These are phyloP conservation scores for Andrena praecox DNA, from an alignment of 2,888 invertebrate species.

Conservation along the genomic window DNA sequence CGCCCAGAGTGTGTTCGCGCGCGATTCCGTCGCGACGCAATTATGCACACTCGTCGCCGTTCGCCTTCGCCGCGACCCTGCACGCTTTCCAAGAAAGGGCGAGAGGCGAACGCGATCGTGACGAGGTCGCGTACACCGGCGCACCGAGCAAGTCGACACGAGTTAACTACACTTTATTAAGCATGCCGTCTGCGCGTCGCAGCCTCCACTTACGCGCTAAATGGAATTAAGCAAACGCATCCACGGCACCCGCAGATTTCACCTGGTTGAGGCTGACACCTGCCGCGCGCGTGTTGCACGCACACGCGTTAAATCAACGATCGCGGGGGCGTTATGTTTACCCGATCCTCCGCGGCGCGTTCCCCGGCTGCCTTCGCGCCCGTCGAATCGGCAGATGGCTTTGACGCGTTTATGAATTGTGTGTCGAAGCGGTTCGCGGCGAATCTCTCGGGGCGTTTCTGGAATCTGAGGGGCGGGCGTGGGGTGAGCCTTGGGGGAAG, in stretches of 20 bases:
- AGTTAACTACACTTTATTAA: constrained; percentile 80
- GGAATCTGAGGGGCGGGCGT: too few species aligned
- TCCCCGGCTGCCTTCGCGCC: not conserved
- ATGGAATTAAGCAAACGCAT: constrained; percentile 80
- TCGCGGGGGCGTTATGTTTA: constrained; percentile 51
- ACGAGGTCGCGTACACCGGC: constrained; percentile 64
- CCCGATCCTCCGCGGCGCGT: constrained; percentile 18
- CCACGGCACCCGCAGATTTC: constrained; percentile 54
- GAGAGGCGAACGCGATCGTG: constrained; percentile 71
- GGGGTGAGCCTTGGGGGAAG: too few species aligned
- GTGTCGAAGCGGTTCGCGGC: too few species aligned
- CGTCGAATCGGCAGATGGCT: too few species aligned
- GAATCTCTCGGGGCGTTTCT: too few species aligned
- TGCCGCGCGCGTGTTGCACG: constrained; percentile 50
- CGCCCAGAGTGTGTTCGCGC: not conserved
- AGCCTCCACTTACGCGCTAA: constrained; percentile 77
- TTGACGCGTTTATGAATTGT: too few species aligned
- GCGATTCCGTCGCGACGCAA: constrained; percentile 61
- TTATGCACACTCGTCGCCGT: constrained; percentile 59
- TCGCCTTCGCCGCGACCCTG: constrained; percentile 13
- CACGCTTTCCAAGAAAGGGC: constrained; percentile 50
- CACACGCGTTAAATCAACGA: constrained; percentile 49
- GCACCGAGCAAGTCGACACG: constrained; percentile 46
- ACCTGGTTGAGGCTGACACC: constrained; percentile 61
- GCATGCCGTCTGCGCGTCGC: constrained; percentile 76